phyloP scores from a whole-genome alignment of 2,888 invertebrate genomes.

The Drosophila paracracens region DNA sequence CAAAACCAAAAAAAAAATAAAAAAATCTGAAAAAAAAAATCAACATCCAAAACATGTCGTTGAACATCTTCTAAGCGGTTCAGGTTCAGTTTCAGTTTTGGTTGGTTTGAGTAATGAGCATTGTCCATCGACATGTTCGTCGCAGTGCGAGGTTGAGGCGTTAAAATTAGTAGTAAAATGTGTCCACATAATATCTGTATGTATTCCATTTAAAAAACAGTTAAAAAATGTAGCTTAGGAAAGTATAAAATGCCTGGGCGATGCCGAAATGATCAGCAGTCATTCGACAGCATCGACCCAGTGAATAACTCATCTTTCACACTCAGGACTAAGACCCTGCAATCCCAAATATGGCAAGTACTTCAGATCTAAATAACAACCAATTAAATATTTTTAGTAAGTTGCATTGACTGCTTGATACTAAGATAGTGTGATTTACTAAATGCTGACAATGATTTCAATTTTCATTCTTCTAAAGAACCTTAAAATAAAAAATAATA shows the following conservation, averaged over 20 bases:
- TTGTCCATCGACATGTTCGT: constrained; percentile 59
- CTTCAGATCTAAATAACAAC: background rate
- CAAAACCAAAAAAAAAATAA: background rate
- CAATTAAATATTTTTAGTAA: background rate
- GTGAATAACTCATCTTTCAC: constrained; percentile 23
- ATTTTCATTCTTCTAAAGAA: background rate
- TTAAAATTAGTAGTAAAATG: constrained; percentile 69
- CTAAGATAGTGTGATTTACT: background rate
- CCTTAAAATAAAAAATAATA: background rate
- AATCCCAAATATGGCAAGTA: constrained; percentile 45
- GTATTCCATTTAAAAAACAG: constrained; percentile 49
- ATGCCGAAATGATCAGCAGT: constrained; percentile 52
- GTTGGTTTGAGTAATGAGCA: constrained; percentile 65
- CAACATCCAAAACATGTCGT: constrained; percentile 16
- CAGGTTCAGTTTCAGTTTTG: constrained; percentile 34
- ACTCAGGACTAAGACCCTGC: constrained; percentile 10
- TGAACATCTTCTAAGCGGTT: constrained; percentile 54
- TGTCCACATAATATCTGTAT: constrained; percentile 36
- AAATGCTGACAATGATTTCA: background rate
- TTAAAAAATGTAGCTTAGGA: constrained; percentile 32
- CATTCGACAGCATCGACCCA: constrained; percentile 40
- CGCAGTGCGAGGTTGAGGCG: constrained; percentile 41
- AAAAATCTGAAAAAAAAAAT: constrained; percentile 9
- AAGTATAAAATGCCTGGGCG: constrained; percentile 60
- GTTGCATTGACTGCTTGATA: background rate